Evolutionary conservation across 2,888 invertebrate genomes (phyloP).

Genomic region (Pogonocherus hispidulus): DNA sequence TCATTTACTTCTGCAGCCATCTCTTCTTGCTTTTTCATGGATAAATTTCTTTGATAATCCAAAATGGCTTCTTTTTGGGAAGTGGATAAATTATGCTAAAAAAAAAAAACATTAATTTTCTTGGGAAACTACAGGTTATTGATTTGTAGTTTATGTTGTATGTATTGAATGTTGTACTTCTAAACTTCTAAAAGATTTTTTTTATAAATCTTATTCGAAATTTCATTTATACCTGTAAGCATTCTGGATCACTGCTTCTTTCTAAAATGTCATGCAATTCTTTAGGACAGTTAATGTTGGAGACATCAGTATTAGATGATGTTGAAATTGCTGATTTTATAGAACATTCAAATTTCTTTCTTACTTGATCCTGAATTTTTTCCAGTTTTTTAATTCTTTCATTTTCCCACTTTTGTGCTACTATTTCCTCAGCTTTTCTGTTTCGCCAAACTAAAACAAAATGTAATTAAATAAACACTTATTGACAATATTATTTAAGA

Average conservation of each 20-base stretch:
- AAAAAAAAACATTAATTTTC: constrained; percentile 40
- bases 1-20: constrained; percentile 51
- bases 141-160: too few species aligned
- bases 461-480: not conserved
- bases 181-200: not conserved
- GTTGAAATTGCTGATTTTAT: constrained; percentile 34
- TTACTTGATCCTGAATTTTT: constrained; percentile 70
- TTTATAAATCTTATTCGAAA: not conserved
- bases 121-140: too few species aligned
- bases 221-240: constrained; percentile 67
- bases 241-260: constrained; percentile 68
- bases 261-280: constrained; percentile 64
- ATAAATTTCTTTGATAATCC: constrained; percentile 64
- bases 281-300: constrained; percentile 62
- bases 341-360: constrained; percentile 66
- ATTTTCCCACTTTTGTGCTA: constrained; percentile 68
- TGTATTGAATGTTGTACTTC: not conserved
- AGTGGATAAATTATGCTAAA: constrained; percentile 69
- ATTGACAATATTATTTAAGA: too few species aligned
- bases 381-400: constrained; percentile 73
- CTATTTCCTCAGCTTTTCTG: constrained; percentile 64
- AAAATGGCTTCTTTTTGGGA: constrained; percentile 68
- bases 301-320: constrained; percentile 21
- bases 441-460: constrained; percentile 65
- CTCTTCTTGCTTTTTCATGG: constrained; percentile 61